Evolutionary conservation across 1,140 invertebrate species (phyloP).

Genomic region (Colletes latitarsis): DNA sequence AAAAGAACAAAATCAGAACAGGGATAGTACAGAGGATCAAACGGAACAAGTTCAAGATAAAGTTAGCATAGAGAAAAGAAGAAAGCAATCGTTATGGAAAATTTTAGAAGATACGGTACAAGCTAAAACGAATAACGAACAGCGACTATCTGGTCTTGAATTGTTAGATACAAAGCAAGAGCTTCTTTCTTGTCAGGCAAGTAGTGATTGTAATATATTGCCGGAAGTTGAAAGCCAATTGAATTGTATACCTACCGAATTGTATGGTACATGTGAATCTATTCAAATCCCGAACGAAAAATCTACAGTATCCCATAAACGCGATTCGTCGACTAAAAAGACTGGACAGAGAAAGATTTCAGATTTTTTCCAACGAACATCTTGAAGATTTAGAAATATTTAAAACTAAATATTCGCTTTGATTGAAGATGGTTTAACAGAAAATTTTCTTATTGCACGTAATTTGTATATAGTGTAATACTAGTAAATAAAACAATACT

Average conservation of each 20-base stretch:
- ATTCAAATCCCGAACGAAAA: constrained; percentile 14
- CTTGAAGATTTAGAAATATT: constrained; percentile 38
- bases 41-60: constrained; percentile 35
- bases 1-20: constrained; percentile 30
- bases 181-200: constrained; percentile 17
- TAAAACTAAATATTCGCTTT: not conserved
- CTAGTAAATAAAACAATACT: constrained; percentile 27
- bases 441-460: constrained; percentile 4
- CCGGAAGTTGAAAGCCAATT: constrained; percentile 20
- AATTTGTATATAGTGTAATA: constrained; percentile 47
- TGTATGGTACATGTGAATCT: constrained; percentile 3
- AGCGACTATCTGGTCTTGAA: constrained; percentile 29
- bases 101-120: constrained; percentile 36
- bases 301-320: not conserved
- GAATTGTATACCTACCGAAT: not conserved
- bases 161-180: constrained; percentile 27
- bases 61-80: constrained; percentile 3
- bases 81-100: constrained; percentile 41
- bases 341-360: constrained; percentile 67
- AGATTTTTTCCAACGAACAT: constrained; percentile 66
- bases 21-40: constrained; percentile 1
- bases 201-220: constrained; percentile 12
- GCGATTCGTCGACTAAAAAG: constrained; percentile 42
- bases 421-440: not conserved
- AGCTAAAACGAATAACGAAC: constrained; percentile 11